These are phyloP conservation scores for Garra rufa DNA, from an alignment of 2,113 vertebrate genomes.

Conservation along the genomic window DNA sequence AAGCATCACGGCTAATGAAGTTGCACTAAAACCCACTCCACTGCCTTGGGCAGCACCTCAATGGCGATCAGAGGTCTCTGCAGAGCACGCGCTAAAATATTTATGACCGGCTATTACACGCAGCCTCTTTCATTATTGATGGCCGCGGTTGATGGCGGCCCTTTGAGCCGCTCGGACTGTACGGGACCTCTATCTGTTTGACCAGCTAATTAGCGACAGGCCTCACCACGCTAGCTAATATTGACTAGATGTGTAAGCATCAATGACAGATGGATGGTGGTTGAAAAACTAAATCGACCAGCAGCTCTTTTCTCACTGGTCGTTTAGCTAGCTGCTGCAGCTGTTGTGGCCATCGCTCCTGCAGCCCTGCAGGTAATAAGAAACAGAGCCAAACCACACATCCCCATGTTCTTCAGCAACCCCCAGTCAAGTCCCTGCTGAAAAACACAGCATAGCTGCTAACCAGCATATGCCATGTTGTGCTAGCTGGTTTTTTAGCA, in stretches of 20 bases:
- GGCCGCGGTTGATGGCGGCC: slow-evolving; percentile 34
- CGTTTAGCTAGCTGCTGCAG: neutral
- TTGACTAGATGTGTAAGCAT: slow-evolving; percentile 41
- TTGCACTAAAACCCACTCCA: slow-evolving; percentile 42
- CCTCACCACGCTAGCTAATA: slow-evolving; percentile 29
- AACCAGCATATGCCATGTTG: neutral
- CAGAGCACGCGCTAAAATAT: slow-evolving; percentile 53
- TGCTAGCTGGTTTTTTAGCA: neutral
- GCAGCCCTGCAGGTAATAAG: neutral
- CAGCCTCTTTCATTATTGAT: slow-evolving; percentile 61
- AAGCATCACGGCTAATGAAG: slow-evolving; percentile 40
- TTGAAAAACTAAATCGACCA: slow-evolving; percentile 25
- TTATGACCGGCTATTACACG: slow-evolving; percentile 56
- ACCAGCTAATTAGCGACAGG: slow-evolving; percentile 51
- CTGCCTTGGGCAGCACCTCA: slow-evolving; percentile 18
- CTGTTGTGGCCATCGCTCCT: neutral
- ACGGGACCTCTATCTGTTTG: slow-evolving; percentile 20
- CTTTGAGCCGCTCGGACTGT: slow-evolving; percentile 30
- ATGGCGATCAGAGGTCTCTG: slow-evolving; percentile 18
- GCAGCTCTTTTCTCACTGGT: slow-evolving; percentile 21
- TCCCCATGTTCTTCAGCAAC: neutral
- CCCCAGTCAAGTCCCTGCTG: neutral
- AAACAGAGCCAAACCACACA: slow-evolving; percentile 13
- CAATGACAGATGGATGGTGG: slow-evolving; percentile 18
- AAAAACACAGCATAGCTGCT: neutral